These are phyloP conservation scores for Virgularia gustaviana DNA, from an alignment of 92 coral and sea anemone genomes.

Conservation along the genomic window DNA sequence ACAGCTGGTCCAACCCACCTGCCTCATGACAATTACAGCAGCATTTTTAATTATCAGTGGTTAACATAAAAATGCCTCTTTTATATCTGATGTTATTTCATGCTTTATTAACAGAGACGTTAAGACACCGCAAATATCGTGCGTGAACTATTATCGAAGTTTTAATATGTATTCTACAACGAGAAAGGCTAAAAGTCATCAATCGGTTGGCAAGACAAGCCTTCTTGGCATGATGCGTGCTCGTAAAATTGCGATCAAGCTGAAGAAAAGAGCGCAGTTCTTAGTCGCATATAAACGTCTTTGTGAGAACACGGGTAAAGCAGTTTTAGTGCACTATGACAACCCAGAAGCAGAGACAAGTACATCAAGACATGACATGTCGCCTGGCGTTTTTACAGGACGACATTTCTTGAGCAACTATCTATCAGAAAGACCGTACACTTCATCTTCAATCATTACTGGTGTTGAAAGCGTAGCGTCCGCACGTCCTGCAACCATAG, in stretches of 20 bases:
- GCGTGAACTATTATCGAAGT: too few relatives aligned
- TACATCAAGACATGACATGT: too few relatives aligned
- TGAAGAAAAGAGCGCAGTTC: slow-evolving; percentile 92
- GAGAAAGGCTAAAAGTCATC: not conserved
- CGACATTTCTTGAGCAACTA: not conserved
- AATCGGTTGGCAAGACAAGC: not conserved
- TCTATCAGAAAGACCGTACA: not conserved
- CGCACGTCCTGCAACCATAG: slow-evolving; percentile 1
- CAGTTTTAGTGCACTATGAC: slow-evolving; percentile 77
- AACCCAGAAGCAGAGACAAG: slow-evolving; percentile 39
- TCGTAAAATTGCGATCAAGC: slow-evolving; percentile 80
- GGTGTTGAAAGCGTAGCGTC: slow-evolving; percentile 58
- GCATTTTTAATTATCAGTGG: too few relatives aligned
- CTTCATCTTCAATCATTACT: slow-evolving; percentile 22
- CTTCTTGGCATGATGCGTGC: slow-evolving; percentile 97
- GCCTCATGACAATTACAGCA: too few relatives aligned
- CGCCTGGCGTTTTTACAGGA: too few relatives aligned
- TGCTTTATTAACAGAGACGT: too few relatives aligned
- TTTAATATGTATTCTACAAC: too few relatives aligned
- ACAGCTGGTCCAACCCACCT: too few relatives aligned
- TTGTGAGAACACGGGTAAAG: slow-evolving; percentile 71
- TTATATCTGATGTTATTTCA: too few relatives aligned
- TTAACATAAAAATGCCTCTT: too few relatives aligned
- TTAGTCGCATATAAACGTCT: slow-evolving; percentile 77
- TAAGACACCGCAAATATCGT: too few relatives aligned